Conservation (phyloP, 2,888 invertebrate species). For the Stratiomys singularior region DNA sequence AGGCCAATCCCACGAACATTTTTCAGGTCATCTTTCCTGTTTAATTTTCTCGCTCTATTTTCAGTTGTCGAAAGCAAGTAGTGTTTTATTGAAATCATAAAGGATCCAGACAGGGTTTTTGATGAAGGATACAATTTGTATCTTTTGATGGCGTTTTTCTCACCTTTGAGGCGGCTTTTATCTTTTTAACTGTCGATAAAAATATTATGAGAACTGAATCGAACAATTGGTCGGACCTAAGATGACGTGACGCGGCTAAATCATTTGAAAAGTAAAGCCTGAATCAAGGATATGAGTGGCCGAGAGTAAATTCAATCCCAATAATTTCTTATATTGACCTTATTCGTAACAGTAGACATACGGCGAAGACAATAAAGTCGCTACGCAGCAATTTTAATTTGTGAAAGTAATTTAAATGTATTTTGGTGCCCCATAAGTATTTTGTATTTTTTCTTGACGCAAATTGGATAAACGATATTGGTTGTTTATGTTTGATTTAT, state of each 20-base stretch:
- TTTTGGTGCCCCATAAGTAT: too few species aligned
- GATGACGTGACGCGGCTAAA: constrained; percentile 15
- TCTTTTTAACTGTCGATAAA: constrained; percentile 3
- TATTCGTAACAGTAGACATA: too few species aligned
- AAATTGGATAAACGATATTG: too few species aligned
- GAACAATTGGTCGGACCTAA: constrained; percentile 10
- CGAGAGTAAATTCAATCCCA: too few species aligned
- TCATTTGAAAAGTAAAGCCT: background rate
- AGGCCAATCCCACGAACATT: background rate
- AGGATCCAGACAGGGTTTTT: constrained; percentile 20
- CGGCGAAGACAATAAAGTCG: too few species aligned
- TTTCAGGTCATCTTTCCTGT: background rate
- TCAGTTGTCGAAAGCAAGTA: background rate
- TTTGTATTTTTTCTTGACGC: too few species aligned
- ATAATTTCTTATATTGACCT: too few species aligned
- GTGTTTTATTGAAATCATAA: constrained; percentile 6
- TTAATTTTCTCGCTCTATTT: constrained; percentile 11
- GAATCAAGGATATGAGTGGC: too few species aligned
- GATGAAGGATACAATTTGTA: background rate
- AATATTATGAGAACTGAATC: background rate
- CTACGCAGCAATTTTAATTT: too few species aligned
- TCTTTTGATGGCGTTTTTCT: constrained; percentile 34
- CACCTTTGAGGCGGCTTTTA: constrained; percentile 38
- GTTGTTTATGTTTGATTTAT: too few species aligned
- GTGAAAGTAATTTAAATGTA: too few species aligned